A percentile compares a stretch with the other conserved stretches of the same genome.
phyloP scores from a whole-genome alignment of 2,888 invertebrate species.

The Hyalella azteca region DNA sequence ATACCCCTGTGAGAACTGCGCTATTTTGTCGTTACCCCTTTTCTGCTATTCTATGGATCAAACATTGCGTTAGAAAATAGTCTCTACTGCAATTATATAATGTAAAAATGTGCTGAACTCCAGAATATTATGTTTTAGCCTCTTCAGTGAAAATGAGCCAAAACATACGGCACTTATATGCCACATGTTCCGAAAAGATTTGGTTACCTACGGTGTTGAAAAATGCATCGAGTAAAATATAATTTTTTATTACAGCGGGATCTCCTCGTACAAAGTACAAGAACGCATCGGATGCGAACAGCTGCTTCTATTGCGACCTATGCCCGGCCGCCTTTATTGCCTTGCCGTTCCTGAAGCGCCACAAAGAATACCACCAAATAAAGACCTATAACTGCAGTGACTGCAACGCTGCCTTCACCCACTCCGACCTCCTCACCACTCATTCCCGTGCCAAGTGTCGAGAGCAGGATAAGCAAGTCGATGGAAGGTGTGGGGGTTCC shows the following conservation, averaged over 20 bases:
- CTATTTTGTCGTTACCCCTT: too few relatives aligned
- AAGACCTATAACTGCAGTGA: slow-evolving; percentile 49
- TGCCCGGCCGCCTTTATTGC: slow-evolving; percentile 57
- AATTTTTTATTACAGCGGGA: slow-evolving; percentile 10
- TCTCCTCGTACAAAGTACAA: slow-evolving; percentile 37
- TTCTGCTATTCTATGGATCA: too few relatives aligned
- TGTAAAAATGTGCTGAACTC: too few relatives aligned
- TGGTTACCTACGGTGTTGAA: too few relatives aligned
- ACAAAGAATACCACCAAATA: slow-evolving; percentile 47
- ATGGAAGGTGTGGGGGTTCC: neutral
- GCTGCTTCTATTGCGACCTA: slow-evolving; percentile 51
- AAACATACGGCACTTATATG: too few relatives aligned
- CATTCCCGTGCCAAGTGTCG: slow-evolving; percentile 53
- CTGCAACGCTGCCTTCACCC: slow-evolving; percentile 53
- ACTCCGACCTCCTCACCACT: slow-evolving; percentile 51
- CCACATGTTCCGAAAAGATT: too few relatives aligned
- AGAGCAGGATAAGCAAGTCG: neutral
- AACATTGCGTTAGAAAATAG: too few relatives aligned
- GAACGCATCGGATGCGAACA: slow-evolving; percentile 52
- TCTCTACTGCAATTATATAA: too few relatives aligned
- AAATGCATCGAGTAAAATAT: too few relatives aligned
- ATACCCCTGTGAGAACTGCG: too few relatives aligned
- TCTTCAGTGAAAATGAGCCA: too few relatives aligned
- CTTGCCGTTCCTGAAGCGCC: slow-evolving; percentile 52
- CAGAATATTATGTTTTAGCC: too few relatives aligned